Base-by-base conservation (phyloP, 2,113 vertebrate genomes). In the Brevimyrus niger region DNA sequence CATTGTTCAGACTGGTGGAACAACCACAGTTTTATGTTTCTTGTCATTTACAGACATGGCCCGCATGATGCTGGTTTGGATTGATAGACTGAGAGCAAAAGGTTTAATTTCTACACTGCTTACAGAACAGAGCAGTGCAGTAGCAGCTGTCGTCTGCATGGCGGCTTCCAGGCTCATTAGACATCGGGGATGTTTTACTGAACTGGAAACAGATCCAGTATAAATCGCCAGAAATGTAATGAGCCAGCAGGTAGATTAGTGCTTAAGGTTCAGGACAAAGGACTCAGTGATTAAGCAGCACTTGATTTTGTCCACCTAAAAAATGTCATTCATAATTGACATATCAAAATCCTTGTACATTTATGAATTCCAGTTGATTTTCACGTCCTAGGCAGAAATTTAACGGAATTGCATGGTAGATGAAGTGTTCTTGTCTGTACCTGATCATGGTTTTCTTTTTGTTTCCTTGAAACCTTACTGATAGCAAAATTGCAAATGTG, bases 401-500 rank as follows among this genome's bases (percentile, higher is more conserved):
- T 47, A 10, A 11, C 23, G 42, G 38, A 44, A 44, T 82, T 82
- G 76, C 83, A n/a, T 48, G 21, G 21, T 86, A n/a, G 8, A 84
- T 27, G 84, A 17, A 35, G 5, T 86, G 4, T 23, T 51, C 48
- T 17, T 51, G 23, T 86, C n/a, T 46, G 13, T 86, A 19, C 84
- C 23, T 86, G 27, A 86, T 19, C 84, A 35, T 53, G 2, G 2
- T 86, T 31, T 31, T 31, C 19, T 15, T 51, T 86, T 17, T 31
- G 4, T 35, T 51, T 31, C 9, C 48, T 53, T 86, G 15, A 31
- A 31, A 86, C 23, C 21, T 89, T 53, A 90, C 83, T 80, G 87
- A 90, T 69, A 91, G 55, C 58, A 46, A 91, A 92, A 91, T 80
- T 83, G 89, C 80, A 88, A 27, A 91, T 90, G 23, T 90, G 87